A percentile compares a stretch with the other conserved stretches of the same genome.
Conservation (phyloP, 2,888 invertebrate species). For the Ophioninae sp. region DNA sequence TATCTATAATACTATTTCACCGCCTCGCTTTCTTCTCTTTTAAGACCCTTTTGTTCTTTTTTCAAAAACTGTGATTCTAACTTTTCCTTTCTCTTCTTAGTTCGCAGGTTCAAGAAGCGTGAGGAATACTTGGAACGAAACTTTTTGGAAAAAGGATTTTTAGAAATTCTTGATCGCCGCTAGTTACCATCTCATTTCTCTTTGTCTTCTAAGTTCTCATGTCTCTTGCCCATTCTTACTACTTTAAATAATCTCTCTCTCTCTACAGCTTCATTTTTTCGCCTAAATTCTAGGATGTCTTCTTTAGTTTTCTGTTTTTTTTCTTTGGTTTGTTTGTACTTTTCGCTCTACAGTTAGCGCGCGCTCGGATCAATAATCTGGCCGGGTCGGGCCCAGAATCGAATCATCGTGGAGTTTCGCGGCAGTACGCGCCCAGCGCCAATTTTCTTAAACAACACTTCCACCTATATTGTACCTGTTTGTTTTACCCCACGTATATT, state of each 20-base stretch:
- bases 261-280: not conserved
- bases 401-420: slow-evolving; percentile 9
- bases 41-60: no score
- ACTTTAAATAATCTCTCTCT: not conserved
- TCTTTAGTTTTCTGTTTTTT: slow-evolving; percentile 31
- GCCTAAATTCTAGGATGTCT: slow-evolving; percentile 44
- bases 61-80: no score
- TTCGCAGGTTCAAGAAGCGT: no score
- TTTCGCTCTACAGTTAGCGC: slow-evolving; percentile 69
- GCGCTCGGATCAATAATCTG: slow-evolving; percentile 42
- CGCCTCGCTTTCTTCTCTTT: not conserved
- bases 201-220: not conserved
- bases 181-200: no score
- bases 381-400: slow-evolving; percentile 2
- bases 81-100: no score
- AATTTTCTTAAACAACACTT: slow-evolving; percentile 32
- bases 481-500: not conserved
- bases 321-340: slow-evolving; percentile 67
- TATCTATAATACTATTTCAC: not conserved
- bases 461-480: slow-evolving; percentile 9
- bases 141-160: no score
- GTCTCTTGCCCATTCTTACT: not conserved
- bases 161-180: no score
- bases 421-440: slow-evolving; percentile 10
- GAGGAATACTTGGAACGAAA: no score